These are phyloP conservation scores for Bacillus rossius DNA, from an alignment of 1,140 invertebrate species.

Conservation along the genomic window DNA sequence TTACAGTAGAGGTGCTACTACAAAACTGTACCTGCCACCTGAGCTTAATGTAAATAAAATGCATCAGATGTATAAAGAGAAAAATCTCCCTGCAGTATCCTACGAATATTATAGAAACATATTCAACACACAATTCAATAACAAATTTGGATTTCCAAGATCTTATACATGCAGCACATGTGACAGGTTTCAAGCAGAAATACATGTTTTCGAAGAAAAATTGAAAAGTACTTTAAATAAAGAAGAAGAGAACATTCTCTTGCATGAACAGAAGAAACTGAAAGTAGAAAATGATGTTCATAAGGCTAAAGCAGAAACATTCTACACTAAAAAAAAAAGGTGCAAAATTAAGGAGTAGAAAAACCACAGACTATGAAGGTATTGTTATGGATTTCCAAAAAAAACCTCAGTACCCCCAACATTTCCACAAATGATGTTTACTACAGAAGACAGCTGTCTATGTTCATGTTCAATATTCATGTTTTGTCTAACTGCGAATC, in stretches of 20 bases:
- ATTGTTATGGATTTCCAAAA: conserved; percentile 7
- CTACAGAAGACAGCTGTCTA: conserved; percentile 26
- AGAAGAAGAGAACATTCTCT: conserved; percentile 11
- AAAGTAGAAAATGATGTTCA: too few species aligned
- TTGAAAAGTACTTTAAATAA: conserved; percentile 12
- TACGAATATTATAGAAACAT: background rate
- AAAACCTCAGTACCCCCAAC: conserved; percentile 25
- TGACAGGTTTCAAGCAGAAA: conserved; percentile 11
- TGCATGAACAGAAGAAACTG: too few species aligned
- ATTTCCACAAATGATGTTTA: conserved; percentile 30
- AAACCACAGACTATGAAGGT: too few species aligned
- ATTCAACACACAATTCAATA: conserved; percentile 14
- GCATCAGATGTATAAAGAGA: too few species aligned
- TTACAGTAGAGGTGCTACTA: too few species aligned
- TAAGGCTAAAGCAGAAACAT: too few species aligned
- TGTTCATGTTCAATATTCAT: conserved; percentile 28
- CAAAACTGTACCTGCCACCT: too few species aligned
- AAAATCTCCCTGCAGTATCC: too few species aligned
- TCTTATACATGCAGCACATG: conserved; percentile 12
- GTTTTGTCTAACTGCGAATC: conserved; percentile 13
- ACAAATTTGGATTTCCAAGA: conserved; percentile 13
- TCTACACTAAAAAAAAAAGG: too few species aligned
- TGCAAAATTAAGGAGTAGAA: too few species aligned
- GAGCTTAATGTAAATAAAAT: too few species aligned
- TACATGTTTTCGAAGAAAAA: background rate